phyloP scores from a whole-genome alignment of 2,888 invertebrate genomes.

The Euspilapteryx auroguttella region DNA sequence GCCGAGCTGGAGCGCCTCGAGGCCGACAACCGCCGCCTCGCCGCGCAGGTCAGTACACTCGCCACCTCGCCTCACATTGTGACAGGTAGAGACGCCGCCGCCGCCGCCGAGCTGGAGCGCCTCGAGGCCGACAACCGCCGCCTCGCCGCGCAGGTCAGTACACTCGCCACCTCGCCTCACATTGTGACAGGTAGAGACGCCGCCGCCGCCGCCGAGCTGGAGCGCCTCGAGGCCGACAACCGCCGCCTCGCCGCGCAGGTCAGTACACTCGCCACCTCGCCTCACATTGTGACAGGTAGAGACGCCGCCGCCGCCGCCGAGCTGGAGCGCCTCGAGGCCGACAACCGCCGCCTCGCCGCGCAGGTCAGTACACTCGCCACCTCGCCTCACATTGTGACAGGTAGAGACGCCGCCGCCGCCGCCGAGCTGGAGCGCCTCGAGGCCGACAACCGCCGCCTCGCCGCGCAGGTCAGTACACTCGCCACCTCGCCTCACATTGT shows the following conservation, averaged over 20 bases:
- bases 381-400: too few species aligned
- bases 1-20: constrained; percentile 34
- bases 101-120: constrained; percentile 30
- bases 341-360: constrained; percentile 30
- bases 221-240: constrained; percentile 36
- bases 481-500: too few species aligned
- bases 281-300: too few species aligned
- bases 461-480: constrained; percentile 23
- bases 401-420: constrained; percentile 35
- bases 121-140: constrained; percentile 36
- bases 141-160: constrained; percentile 30
- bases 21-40: constrained; percentile 29
- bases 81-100: too few species aligned
- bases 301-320: constrained; percentile 35
- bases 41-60: constrained; percentile 23
- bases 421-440: constrained; percentile 34
- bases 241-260: constrained; percentile 36
- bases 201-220: constrained; percentile 33
- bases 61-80: too few species aligned
- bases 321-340: constrained; percentile 31
- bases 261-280: neutral
- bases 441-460: constrained; percentile 30
- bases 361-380: constrained; percentile 19
- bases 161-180: too few species aligned
- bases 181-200: too few species aligned